Percentiles rank a stretch among this genome's conserved stretches.
Conservation (phyloP, 2,888 invertebrate species). For the Tetrapedia diversipes region DNA sequence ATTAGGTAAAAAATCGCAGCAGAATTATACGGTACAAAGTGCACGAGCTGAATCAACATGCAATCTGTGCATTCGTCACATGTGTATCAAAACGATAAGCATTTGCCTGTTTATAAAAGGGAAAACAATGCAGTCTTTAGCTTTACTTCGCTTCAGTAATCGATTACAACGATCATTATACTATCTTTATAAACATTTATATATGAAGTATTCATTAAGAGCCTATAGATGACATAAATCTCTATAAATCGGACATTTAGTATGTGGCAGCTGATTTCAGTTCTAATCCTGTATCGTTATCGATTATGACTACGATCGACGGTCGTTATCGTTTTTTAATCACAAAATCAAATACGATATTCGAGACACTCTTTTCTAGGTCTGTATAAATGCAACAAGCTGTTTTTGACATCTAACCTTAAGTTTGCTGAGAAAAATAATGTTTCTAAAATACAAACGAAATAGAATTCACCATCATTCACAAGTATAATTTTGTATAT, state of each 20-base stretch:
- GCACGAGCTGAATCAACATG: constrained; percentile 33
- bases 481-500: constrained; percentile 7
- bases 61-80: constrained; percentile 35
- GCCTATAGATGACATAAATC: not conserved
- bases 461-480: not conserved
- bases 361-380: not conserved
- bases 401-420: constrained; percentile 2
- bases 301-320: constrained; percentile 30
- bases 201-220: not conserved
- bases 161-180: not conserved
- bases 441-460: not conserved
- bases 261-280: not conserved
- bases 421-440: not conserved
- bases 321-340: constrained; percentile 24
- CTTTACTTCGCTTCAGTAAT: not conserved
- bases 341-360: constrained; percentile 12
- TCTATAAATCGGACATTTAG: not conserved
- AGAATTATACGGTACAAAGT: constrained; percentile 45
- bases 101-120: not conserved
- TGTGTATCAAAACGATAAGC: constrained; percentile 12
- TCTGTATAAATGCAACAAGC: too few relatives aligned
- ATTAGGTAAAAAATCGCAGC: constrained; percentile 10
- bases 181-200: not conserved
- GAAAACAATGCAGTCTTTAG: not conserved
- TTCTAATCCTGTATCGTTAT: constrained; percentile 13